Evolutionary conservation across 2,113 vertebrate species (phyloP).

Genomic region (Nanorana parkeri): DNA sequence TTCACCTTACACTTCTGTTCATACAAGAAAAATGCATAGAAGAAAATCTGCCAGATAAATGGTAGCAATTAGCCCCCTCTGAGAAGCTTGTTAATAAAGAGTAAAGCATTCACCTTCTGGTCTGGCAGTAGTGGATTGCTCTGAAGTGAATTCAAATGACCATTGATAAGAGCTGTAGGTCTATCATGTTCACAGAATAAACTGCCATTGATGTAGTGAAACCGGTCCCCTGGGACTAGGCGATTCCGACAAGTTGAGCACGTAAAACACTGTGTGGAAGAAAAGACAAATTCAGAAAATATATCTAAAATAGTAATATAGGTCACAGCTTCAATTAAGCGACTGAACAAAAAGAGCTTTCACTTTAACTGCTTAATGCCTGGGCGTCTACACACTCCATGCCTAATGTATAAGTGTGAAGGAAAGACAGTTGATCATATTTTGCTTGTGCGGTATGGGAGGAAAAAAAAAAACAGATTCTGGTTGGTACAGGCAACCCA

Average conservation of each 20-base stretch:
- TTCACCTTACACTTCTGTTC: not conserved
- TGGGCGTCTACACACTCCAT: too few species aligned
- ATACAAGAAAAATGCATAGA: not conserved
- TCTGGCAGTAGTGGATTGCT: slow-evolving; percentile 98
- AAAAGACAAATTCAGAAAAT: slow-evolving; percentile 37
- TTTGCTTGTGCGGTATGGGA: too few species aligned
- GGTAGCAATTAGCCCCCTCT: slow-evolving; percentile 68
- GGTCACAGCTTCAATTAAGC: slow-evolving; percentile 22
- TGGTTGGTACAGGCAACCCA: not conserved
- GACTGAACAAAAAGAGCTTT: not conserved
- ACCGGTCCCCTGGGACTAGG: slow-evolving; percentile 96
- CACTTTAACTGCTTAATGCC: not conserved
- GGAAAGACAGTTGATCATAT: not conserved
- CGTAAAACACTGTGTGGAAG: slow-evolving; percentile 90
- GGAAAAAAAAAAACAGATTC: not conserved
- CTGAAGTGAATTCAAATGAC: slow-evolving; percentile 99
- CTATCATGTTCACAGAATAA: slow-evolving; percentile 99
- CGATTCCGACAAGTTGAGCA: slow-evolving; percentile 99
- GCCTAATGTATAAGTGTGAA: not conserved
- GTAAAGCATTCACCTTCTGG: slow-evolving; percentile 91
- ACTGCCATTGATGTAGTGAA: slow-evolving; percentile 99
- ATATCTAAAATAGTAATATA: slow-evolving; percentile 16
- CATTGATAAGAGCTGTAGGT: slow-evolving; percentile 99
- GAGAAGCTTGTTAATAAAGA: slow-evolving; percentile 74
- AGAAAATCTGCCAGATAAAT: slow-evolving; percentile 57